Conservation (phyloP, 92 coral and sea anemone genomes). For the Blastomussa wellsi region DNA sequence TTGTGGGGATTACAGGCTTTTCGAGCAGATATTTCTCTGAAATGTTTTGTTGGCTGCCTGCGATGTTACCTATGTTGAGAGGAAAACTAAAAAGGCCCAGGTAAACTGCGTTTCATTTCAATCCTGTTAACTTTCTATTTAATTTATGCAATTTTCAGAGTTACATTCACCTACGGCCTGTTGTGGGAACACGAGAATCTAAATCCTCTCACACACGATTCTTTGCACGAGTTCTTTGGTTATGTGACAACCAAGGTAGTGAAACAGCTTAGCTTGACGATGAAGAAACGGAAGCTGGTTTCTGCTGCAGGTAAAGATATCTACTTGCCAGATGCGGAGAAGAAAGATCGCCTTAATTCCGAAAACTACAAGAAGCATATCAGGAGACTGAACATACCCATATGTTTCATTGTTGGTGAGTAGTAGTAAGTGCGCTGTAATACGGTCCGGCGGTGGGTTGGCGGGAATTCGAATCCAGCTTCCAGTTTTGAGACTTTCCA, state of each 20-base stretch:
- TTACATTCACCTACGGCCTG: conserved; percentile 46
- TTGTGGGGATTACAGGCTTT: too few relatives aligned
- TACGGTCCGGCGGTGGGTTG: not conserved
- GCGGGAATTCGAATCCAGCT: too few relatives aligned
- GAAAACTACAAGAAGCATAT: conserved; percentile 34
- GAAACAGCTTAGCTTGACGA: conserved; percentile 16
- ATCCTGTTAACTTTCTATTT: not conserved
- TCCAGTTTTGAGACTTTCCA: too few relatives aligned
- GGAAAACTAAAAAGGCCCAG: too few relatives aligned
- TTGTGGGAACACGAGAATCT: conserved; percentile 57
- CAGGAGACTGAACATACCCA: conserved; percentile 44
- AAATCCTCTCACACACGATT: conserved; percentile 52
- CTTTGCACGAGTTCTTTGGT: conserved; percentile 59
- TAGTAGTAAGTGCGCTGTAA: not conserved
- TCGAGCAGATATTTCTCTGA: too few relatives aligned
- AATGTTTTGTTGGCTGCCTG: too few relatives aligned
- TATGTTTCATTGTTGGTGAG: conserved; percentile 46
- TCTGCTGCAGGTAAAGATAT: conserved; percentile 41
- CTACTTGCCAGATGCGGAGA: conserved; percentile 45
- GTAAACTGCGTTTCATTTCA: not conserved
- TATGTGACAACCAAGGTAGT: conserved; percentile 11
- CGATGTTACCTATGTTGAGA: too few relatives aligned
- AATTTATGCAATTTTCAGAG: conserved; percentile 1
- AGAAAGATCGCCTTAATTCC: conserved; percentile 24
- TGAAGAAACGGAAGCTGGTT: conserved; percentile 23